Percentiles rank a stretch among this genome's conserved stretches.
phyloP scores from a whole-genome alignment of 2,888 invertebrate species.

The Zaprionus bogoriensis region DNA sequence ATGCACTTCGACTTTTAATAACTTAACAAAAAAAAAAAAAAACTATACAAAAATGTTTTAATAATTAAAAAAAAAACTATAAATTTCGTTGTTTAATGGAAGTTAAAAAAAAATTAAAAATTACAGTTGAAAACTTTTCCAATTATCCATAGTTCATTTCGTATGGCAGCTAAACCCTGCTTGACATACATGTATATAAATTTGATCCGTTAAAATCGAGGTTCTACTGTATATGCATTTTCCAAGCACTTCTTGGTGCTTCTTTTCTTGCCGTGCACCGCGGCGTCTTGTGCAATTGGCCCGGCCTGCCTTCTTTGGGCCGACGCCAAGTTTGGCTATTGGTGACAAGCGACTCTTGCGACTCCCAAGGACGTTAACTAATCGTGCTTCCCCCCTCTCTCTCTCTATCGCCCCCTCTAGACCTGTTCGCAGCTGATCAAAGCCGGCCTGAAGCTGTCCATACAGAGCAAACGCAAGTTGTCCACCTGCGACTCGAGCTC shows the following conservation, averaged over 20 bases:
- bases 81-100: too few relatives aligned
- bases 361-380: constrained; percentile 33
- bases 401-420: constrained; percentile 79
- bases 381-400: constrained; percentile 7
- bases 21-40: too few relatives aligned
- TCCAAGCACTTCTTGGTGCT: not conserved
- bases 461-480: constrained; percentile 93
- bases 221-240: too few relatives aligned
- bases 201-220: too few relatives aligned
- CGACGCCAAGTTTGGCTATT: constrained; percentile 73
- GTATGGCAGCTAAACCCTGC: too few relatives aligned
- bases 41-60: too few relatives aligned
- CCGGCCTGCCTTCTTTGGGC: constrained; percentile 21
- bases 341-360: constrained; percentile 79
- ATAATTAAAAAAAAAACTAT: too few relatives aligned
- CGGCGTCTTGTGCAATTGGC: constrained; percentile 34
- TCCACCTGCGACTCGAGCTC: constrained; percentile 86
- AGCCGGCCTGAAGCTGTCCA: constrained; percentile 93
- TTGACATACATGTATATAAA: too few relatives aligned
- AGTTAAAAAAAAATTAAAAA: too few relatives aligned
- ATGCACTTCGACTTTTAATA: too few relatives aligned
- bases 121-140: too few relatives aligned
- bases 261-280: not conserved
- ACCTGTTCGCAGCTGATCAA: constrained; percentile 95
- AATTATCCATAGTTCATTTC: too few relatives aligned